phyloP scores from a whole-genome alignment of 2,113 vertebrate genomes.

The Abramis brama region DNA sequence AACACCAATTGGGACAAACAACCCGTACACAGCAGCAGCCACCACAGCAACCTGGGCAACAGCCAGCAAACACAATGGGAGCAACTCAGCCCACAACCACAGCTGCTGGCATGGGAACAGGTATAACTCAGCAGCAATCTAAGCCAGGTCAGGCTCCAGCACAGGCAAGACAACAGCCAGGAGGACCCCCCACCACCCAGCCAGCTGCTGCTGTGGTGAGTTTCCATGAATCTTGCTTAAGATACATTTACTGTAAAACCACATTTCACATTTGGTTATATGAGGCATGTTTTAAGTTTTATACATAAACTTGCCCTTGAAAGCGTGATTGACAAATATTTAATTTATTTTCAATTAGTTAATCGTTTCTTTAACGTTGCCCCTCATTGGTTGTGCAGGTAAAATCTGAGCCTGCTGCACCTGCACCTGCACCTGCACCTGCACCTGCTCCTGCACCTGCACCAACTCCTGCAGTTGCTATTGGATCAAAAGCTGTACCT shows the following conservation, averaged over 20 bases:
- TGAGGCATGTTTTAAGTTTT: not conserved
- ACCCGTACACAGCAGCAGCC: slow-evolving; percentile 59
- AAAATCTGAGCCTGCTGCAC: slow-evolving; percentile 68
- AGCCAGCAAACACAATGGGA: slow-evolving; percentile 61
- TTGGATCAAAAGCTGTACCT: slow-evolving; percentile 79
- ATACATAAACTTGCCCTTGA: not conserved
- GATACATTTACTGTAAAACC: not conserved
- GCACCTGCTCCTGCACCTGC: slow-evolving; percentile 56
- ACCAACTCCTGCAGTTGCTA: slow-evolving; percentile 68
- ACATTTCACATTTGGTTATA: not conserved
- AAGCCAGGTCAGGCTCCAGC: slow-evolving; percentile 45
- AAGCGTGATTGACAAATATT: not conserved
- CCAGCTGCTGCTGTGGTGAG: slow-evolving; percentile 79
- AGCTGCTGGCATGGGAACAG: slow-evolving; percentile 41
- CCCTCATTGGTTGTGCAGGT: slow-evolving; percentile 67
- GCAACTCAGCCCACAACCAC: slow-evolving; percentile 60
- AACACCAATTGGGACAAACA: slow-evolving; percentile 63
- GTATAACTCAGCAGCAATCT: slow-evolving; percentile 46
- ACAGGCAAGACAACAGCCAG: slow-evolving; percentile 53
- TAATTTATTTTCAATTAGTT: slow-evolving; percentile 32
- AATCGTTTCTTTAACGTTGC: not conserved
- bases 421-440: no score
- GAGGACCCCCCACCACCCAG: slow-evolving; percentile 60
- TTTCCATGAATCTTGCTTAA: slow-evolving; percentile 12
- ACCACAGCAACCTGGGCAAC: slow-evolving; percentile 53